Base-by-base conservation (phyloP, 2,797 vertebrate species). In the Lepus oiostolus region DNA sequence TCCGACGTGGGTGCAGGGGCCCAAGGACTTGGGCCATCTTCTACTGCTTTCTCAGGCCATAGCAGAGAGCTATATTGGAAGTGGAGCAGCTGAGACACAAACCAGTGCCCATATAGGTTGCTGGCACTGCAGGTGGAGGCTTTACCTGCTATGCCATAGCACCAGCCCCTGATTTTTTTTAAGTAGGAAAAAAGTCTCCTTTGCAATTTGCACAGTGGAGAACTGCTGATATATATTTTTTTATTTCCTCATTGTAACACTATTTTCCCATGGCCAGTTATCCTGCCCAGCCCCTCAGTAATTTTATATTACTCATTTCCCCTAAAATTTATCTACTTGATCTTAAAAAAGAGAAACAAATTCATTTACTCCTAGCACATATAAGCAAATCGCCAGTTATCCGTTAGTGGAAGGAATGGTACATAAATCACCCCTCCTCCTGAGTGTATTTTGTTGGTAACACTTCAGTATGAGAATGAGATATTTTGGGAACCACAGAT, bases 391-490 rank as follows among this genome's bases (percentile, higher is more conserved):
- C 8, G 22, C 70, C 38, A 58, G 1, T 93, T 87, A 71, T 71
- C 24, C 85, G 13, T 84, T 87, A 87, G 47, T 93, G 76, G 79
- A 90, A 83, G 35, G 82, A 83, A 30, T 52, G 38, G 2, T 60
- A 60, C 47, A 52, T 83, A 83, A 54, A 50, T 87, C 38, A 77
- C 4, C 1, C 4, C 26, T 86, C 75, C 11, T 87, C 30, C 26
- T 91, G 38, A 65, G 67, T 88, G 35, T 82, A 72, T 72, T 95
- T 95, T 93, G 30, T 50, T 91, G 10, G 38, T 93, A 79, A 80
- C 32, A 84, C 8, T 79, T 79, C 30, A 83, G 17, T 88, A 30
- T 95, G 28, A 54, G 12, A 58, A 42, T 47, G 77, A 80, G 24
- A 42, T 77, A 65, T 93, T 84, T 74, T 10, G 22, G 58, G n/a